These are phyloP conservation scores for Agriopis marginaria DNA, from an alignment of 2,888 invertebrate species.

Conservation along the genomic window DNA sequence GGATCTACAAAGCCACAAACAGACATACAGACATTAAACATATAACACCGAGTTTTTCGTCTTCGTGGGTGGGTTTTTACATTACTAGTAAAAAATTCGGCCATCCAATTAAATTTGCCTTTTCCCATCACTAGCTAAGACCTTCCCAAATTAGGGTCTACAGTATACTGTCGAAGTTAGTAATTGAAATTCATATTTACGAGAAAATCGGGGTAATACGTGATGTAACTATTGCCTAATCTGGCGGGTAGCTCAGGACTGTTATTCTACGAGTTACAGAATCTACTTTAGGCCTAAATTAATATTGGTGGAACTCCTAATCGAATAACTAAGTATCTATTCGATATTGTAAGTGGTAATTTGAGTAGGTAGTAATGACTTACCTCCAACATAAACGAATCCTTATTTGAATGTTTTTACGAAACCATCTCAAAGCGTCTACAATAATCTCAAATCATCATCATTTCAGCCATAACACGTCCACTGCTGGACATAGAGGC, in stretches of 20 bases:
- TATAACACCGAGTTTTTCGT: no score
- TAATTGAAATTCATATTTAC: slow-evolving; percentile 50
- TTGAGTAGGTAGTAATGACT: not conserved
- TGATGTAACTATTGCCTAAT: slow-evolving; percentile 31
- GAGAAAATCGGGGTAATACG: slow-evolving; percentile 37
- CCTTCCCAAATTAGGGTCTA: slow-evolving; percentile 44
- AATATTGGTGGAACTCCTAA: slow-evolving; percentile 10
- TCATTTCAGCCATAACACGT: no score
- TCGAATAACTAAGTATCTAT: not conserved
- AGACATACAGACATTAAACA: no score
- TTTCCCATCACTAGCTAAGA: slow-evolving; percentile 27
- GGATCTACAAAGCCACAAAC: no score
- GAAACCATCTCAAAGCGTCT: no score
- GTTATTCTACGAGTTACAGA: slow-evolving; percentile 20
- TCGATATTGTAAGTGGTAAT: slow-evolving; percentile 1
- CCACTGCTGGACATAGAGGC: no score
- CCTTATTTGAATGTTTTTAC: no score
- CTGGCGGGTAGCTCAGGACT: slow-evolving; percentile 15
- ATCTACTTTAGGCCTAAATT: slow-evolving; percentile 14
- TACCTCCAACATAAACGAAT: no score
- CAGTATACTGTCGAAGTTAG: slow-evolving; percentile 44
- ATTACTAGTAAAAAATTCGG: not conserved
- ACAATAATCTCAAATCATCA: no score
- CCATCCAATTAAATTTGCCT: not conserved
- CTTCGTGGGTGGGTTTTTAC: no score